Percentiles rank a stretch among this genome's conserved stretches.
phyloP scores from a whole-genome alignment of 2,888 invertebrate species.

The Acrobasis suavella region DNA sequence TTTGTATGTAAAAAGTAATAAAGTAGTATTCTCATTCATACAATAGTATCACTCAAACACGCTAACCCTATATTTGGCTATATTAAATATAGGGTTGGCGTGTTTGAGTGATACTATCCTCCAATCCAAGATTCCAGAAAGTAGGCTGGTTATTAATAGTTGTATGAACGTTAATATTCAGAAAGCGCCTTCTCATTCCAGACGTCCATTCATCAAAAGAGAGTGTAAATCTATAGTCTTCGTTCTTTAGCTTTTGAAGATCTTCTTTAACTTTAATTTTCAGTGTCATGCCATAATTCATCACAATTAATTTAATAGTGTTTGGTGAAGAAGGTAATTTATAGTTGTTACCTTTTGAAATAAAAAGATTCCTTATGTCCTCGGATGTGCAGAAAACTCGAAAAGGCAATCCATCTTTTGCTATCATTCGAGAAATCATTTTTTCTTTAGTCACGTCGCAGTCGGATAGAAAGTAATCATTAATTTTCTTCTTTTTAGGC shows the following conservation, averaged over 20 bases:
- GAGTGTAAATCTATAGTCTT: slow-evolving; percentile 29
- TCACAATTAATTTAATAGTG: neutral
- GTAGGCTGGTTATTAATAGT: slow-evolving; percentile 6
- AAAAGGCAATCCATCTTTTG: slow-evolving; percentile 31
- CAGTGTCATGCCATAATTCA: slow-evolving; percentile 20
- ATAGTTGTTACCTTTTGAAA: neutral
- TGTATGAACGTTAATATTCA: slow-evolving; percentile 32
- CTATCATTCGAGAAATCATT: slow-evolving; percentile 29
- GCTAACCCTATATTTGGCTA: no score
- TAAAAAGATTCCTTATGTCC: slow-evolving; percentile 25
- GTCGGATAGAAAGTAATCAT: neutral
- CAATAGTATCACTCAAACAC: no score
- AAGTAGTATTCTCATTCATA: no score
- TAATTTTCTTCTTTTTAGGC: neutral
- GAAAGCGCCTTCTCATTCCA: slow-evolving; percentile 29
- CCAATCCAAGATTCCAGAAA: slow-evolving; percentile 34
- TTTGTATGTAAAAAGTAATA: no score
- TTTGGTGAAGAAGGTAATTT: neutral
- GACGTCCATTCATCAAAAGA: slow-evolving; percentile 36
- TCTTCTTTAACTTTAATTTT: slow-evolving; percentile 28
- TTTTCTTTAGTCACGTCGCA: slow-evolving; percentile 25
- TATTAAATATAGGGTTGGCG: no score
- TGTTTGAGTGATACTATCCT: no score
- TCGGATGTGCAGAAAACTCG: slow-evolving; percentile 25
- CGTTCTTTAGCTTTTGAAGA: slow-evolving; percentile 27